These are phyloP conservation scores for Acanthoscelides obtectus DNA, from an alignment of 2,888 invertebrate genomes.

Conservation along the genomic window DNA sequence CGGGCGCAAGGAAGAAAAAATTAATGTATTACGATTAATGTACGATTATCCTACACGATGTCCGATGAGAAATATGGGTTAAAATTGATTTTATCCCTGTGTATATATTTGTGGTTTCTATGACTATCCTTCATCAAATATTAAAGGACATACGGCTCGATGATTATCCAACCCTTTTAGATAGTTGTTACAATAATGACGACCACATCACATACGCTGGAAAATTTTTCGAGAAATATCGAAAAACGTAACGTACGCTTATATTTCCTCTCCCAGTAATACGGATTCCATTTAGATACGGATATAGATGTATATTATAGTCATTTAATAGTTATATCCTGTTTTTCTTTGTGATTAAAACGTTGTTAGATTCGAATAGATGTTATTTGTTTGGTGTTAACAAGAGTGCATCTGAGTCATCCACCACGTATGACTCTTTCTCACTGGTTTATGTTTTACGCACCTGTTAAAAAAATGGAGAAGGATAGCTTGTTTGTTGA, in stretches of 20 bases:
- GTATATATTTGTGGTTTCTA: slow-evolving; percentile 39
- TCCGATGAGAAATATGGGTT: slow-evolving; percentile 27
- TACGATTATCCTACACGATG: slow-evolving; percentile 7
- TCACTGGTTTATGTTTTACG: background rate
- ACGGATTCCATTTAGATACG: background rate
- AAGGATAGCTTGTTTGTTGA: slow-evolving; percentile 36
- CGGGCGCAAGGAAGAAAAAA: slow-evolving; percentile 2
- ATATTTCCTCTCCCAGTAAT: background rate
- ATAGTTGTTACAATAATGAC: background rate
- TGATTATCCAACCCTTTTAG: slow-evolving; percentile 14
- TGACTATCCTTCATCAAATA: slow-evolving; percentile 30
- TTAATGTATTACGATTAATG: slow-evolving; percentile 2
- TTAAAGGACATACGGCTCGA: slow-evolving; percentile 20
- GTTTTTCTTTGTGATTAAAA: background rate
- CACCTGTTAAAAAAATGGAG: slow-evolving; percentile 31
- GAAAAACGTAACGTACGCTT: background rate
- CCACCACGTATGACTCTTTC: background rate
- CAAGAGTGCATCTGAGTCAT: background rate
- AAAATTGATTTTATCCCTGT: slow-evolving; percentile 44
- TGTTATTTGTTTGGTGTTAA: background rate
- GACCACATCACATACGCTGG: background rate
- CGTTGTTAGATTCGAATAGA: background rate
- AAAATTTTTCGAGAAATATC: background rate
- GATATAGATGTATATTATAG: background rate
- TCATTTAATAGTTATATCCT: background rate